Conservation (phyloP, 1,140 invertebrate species). For the Carposina sasakii region DNA sequence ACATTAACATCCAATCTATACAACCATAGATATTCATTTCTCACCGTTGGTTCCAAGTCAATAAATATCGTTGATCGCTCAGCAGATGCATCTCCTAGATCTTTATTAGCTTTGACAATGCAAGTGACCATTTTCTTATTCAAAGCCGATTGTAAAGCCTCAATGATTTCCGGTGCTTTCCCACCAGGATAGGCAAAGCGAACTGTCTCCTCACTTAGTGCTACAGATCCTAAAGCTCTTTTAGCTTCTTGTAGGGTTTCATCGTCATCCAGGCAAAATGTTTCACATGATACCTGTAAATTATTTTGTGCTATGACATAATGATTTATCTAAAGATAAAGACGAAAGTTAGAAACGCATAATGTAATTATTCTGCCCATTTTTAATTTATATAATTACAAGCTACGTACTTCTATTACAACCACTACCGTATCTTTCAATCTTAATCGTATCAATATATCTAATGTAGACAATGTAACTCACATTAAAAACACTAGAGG, state of each 20-base stretch:
- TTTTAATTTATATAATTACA: too few species aligned
- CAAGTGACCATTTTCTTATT: conserved; percentile 79
- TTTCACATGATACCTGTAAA: conserved; percentile 90
- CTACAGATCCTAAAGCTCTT: conserved; percentile 85
- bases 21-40: too few species aligned
- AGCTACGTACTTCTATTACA: too few species aligned
- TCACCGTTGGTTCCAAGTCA: conserved; percentile 73
- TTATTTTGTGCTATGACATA: background rate
- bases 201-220: conserved; percentile 84
- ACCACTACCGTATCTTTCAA: too few species aligned
- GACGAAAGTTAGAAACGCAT: too few species aligned
- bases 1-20: too few species aligned
- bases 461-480: too few species aligned
- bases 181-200: conserved; percentile 71
- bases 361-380: too few species aligned
- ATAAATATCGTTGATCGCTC: conserved; percentile 74
- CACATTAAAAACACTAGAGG: conserved; percentile 90
- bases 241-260: conserved; percentile 89
- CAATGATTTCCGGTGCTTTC: conserved; percentile 37
- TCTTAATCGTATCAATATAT: too few species aligned
- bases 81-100: conserved; percentile 68
- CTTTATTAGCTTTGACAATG: conserved; percentile 73
- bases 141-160: conserved; percentile 64
- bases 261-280: conserved; percentile 94
- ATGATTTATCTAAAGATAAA: background rate